Conservation (phyloP, 2,797 vertebrate genomes). For the Falco biarmicus region DNA sequence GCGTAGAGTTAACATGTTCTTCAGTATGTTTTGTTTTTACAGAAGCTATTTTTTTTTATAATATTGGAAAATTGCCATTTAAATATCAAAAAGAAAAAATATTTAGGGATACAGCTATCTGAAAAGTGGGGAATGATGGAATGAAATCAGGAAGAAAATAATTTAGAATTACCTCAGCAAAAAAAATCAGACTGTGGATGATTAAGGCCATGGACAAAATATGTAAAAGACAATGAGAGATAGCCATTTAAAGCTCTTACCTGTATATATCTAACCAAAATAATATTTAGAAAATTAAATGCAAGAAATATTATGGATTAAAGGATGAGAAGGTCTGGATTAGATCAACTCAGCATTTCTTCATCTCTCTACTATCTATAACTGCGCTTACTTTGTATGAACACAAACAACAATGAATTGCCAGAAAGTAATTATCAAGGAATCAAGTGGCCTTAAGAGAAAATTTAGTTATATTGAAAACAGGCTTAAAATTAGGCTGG, state of each 20-base stretch:
- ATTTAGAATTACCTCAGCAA: background rate
- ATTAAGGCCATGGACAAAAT: conserved; percentile 8
- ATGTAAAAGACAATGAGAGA: background rate
- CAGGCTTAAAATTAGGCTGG: background rate
- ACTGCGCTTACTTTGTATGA: background rate
- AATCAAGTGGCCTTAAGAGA: background rate
- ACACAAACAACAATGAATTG: background rate
- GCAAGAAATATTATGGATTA: background rate
- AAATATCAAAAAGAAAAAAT: background rate
- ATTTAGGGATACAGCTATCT: background rate
- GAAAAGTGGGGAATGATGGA: background rate
- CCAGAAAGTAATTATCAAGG: conserved; percentile 3
- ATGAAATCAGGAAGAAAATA: background rate
- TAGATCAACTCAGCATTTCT: background rate
- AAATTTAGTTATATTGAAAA: background rate
- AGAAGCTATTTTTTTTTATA: background rate
- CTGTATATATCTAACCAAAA: conserved; percentile 1
- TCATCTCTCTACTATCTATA: background rate
- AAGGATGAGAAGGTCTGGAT: background rate
- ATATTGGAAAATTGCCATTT: background rate
- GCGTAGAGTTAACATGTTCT: background rate
- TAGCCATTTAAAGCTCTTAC: background rate
- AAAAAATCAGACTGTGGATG: background rate
- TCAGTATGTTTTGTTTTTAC: background rate
- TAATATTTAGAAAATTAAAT: background rate